Evolutionary conservation across 2,888 invertebrate species (phyloP), one percentile per base, ranked within the genome.

Genomic region (Caenorhabditis sp.): DNA sequence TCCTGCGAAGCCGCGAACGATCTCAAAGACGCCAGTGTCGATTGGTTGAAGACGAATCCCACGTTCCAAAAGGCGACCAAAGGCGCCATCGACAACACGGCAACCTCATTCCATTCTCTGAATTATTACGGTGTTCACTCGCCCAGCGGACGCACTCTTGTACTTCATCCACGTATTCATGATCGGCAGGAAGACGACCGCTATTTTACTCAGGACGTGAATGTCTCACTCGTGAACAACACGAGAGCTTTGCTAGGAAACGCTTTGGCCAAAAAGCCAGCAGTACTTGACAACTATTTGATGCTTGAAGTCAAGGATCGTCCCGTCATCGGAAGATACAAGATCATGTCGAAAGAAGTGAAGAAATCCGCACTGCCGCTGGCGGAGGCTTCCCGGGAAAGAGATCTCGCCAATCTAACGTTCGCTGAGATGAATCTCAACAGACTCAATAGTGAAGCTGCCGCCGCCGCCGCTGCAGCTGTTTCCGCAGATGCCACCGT

Each of bases 221-320:
- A 58, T 0, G 58, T 22, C 17, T 52, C 52, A 7, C 59, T 68
- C n/a, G 68, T 43, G 0, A 68, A 68, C 30, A 68, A 68, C 32
- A 59, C 52, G 30, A 27, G 50, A 13, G 43, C 6, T 17, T 37
- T 74, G 5, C 32, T 68, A 9, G 22, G 26, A 6, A 75, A 75
- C 26, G 15, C 75, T 2, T 24, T 75, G 26, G 26, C 27, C 3
- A 48, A 48, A 24, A 58, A 55, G 26, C 75, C 75, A 9, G 15
- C 37, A 0, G 15, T 55, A 1, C 32, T 75, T 7, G 50, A 56
- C 15, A 62, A 75, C n/a, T 63, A 63, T 39, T 22, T 75, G 26
- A 63, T 75, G 62, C 63, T 75, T n/a, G 75, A 75, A 32, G 63
- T 63, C n/a, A 41, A 30, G 35, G 61, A 75, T 15, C 62, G 75